Evolutionary conservation across 2,113 vertebrate species (phyloP).

Genomic region (Sciurus niger): DNA sequence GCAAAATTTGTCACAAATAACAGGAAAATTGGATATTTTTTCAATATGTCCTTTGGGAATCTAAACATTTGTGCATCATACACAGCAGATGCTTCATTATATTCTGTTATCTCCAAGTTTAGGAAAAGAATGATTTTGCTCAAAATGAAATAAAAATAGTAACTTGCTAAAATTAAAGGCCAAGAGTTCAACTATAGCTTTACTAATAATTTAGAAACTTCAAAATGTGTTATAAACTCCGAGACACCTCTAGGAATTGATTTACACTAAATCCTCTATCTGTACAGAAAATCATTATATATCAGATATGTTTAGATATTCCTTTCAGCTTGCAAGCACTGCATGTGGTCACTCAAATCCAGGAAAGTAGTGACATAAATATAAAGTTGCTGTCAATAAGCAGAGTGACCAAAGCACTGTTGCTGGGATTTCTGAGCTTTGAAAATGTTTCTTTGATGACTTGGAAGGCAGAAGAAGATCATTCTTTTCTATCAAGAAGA

Average conservation of each 20-base stretch:
- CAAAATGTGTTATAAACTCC: slow-evolving; percentile 1
- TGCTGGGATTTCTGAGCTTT: neutral
- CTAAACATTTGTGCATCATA: slow-evolving; percentile 12
- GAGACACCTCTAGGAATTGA: neutral
- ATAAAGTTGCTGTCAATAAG: neutral
- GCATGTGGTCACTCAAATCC: neutral
- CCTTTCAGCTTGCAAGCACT: neutral
- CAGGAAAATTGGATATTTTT: slow-evolving; percentile 62
- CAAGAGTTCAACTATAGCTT: slow-evolving; percentile 63
- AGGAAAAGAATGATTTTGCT: slow-evolving; percentile 54
- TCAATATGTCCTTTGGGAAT: slow-evolving; percentile 55
- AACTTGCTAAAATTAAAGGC: slow-evolving; percentile 54
- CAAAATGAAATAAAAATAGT: slow-evolving; percentile 64
- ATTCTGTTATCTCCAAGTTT: slow-evolving; percentile 37
- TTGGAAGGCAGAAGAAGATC: slow-evolving; percentile 34
- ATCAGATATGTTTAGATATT: neutral
- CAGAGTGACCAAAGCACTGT: neutral
- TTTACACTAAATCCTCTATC: neutral
- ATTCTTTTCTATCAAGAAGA: slow-evolving; percentile 14
- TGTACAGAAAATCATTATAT: neutral
- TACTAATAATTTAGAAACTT: slow-evolving; percentile 59
- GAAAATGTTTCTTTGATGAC: slow-evolving; percentile 9
- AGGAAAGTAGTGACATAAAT: neutral
- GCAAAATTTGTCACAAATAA: slow-evolving; percentile 51
- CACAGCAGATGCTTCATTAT: slow-evolving; percentile 66